Evolutionary conservation across 2,113 vertebrate species (phyloP).

Genomic region (Aix galericulata): DNA sequence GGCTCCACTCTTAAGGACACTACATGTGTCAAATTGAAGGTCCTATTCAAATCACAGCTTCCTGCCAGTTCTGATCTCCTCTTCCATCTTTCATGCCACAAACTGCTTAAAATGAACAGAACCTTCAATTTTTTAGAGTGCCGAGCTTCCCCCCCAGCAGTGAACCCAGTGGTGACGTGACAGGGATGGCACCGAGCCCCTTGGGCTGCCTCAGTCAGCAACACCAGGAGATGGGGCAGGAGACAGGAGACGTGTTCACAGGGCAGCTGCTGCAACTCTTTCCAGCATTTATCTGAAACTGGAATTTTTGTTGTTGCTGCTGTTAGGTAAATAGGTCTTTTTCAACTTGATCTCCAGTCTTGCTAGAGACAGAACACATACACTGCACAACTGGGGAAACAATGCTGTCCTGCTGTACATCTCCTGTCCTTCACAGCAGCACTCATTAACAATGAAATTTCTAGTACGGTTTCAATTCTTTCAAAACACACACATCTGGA

Average conservation of each 20-base stretch:
- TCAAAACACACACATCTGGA: rapidly evolving
- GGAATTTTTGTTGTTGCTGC: neutral
- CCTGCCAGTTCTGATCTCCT: conserved; percentile 66
- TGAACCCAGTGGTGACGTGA: neutral
- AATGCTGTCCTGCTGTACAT: neutral
- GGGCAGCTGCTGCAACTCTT: neutral
- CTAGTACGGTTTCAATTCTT: neutral
- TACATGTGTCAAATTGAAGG: conserved; percentile 70
- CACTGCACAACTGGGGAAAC: rapidly evolving
- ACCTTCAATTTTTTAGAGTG: conserved; percentile 5
- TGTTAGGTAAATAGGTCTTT: neutral
- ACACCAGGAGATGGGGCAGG: neutral
- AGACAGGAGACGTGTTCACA: neutral
- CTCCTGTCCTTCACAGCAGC: neutral
- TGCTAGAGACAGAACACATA: neutral
- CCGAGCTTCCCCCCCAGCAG: conserved; percentile 1
- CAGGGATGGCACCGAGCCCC: neutral
- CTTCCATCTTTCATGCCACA: conserved; percentile 52
- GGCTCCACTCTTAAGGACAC: conserved; percentile 60
- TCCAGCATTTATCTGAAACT: neutral
- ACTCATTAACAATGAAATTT: neutral
- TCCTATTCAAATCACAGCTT: conserved; percentile 71
- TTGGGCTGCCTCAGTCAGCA: neutral
- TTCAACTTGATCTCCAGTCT: neutral
- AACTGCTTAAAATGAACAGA: conserved; percentile 72